Percentiles rank a stretch among this genome's conserved stretches.
These are phyloP conservation scores for Pseudorhombus dupliciocellatus DNA, from an alignment of 2,113 vertebrate genomes.

Conservation along the genomic window DNA sequence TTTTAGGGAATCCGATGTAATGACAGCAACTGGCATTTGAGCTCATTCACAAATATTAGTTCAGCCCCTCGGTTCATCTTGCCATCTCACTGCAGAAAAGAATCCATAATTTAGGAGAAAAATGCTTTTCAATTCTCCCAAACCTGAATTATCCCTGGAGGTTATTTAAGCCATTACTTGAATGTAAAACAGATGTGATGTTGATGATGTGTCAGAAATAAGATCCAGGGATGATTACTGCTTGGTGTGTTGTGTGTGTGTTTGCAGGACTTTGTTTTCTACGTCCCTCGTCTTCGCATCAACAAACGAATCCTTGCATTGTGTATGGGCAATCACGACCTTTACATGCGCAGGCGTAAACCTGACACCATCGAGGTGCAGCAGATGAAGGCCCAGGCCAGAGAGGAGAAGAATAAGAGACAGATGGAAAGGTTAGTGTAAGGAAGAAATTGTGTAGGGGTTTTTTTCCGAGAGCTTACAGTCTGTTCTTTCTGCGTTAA, in stretches of 20 bases:
- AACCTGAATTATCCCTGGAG: constrained; percentile 20
- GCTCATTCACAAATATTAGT: constrained; percentile 47
- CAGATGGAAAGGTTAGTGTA: constrained; percentile 89
- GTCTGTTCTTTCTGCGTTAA: constrained; percentile 66
- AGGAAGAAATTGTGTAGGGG: not conserved
- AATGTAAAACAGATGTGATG: constrained; percentile 12
- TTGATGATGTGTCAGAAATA: constrained; percentile 5
- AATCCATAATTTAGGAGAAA: constrained; percentile 22
- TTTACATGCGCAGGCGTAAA: constrained; percentile 97
- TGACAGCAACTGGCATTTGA: constrained; percentile 50
- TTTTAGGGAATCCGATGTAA: constrained; percentile 23
- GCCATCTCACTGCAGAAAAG: constrained; percentile 14
- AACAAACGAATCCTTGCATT: constrained; percentile 98
- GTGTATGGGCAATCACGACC: constrained; percentile 99
- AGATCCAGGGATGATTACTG: not conserved
- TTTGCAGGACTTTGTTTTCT: constrained; percentile 97
- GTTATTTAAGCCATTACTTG: constrained; percentile 3
- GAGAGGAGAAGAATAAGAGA: constrained; percentile 96
- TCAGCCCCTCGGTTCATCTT: constrained; percentile 29
- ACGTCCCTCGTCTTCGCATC: constrained; percentile 94
- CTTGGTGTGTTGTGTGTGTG: constrained; percentile 17
- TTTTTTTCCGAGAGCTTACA: constrained; percentile 51
- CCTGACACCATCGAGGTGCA: constrained; percentile 99
- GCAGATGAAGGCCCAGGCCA: constrained; percentile 99
- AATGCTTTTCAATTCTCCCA: not conserved